Evolutionary conservation across 2,113 vertebrate genomes (phyloP).

Genomic region (Trichechus manatus): DNA sequence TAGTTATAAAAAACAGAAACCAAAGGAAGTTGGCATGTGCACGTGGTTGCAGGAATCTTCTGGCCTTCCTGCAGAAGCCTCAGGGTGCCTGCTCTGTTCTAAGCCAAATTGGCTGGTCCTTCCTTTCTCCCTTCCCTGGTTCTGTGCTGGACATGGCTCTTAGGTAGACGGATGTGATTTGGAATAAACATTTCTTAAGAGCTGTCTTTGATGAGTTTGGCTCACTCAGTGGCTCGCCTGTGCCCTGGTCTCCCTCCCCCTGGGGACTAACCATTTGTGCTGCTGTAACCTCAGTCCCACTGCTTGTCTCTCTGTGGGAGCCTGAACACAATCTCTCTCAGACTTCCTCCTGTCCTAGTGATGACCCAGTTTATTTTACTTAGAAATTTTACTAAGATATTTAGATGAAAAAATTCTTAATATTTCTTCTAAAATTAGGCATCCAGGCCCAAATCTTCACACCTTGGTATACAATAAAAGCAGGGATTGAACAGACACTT

Average conservation of each 20-base stretch:
- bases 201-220: not conserved
- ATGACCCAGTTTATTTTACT: not conserved
- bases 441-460: not conserved
- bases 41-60: not conserved
- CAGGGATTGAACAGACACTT: not conserved
- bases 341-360: not conserved
- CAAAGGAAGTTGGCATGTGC: not conserved
- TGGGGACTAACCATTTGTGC: not conserved
- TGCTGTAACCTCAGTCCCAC: not conserved
- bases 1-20: not conserved
- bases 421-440: not conserved
- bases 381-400: not conserved
- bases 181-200: conserved; percentile 19
- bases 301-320: not conserved
- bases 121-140: not conserved
- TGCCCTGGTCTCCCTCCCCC: not conserved
- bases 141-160: not conserved
- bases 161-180: conserved; percentile 25
- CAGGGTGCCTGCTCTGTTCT: not conserved
- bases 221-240: not conserved
- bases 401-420: conserved; percentile 42
- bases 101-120: not conserved
- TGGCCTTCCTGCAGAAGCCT: not conserved
- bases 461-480: not conserved
- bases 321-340: not conserved